Evolutionary conservation across 2,113 vertebrate species (phyloP), one percentile per base, ranked within the genome.

Genomic region (Addax nasomaculatus): DNA sequence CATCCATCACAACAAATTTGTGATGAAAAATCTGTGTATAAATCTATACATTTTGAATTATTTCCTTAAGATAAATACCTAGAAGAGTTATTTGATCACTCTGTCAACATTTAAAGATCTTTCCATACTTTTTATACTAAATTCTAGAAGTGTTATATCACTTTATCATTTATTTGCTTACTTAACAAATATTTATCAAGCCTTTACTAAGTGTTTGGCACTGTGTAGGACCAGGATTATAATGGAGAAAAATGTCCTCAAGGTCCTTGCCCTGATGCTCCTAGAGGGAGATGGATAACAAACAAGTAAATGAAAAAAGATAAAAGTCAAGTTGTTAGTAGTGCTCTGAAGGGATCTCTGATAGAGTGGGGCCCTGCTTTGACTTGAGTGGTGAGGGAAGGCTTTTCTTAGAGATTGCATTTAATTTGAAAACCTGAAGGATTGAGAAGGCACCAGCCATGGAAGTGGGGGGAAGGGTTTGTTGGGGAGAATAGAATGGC

Each of bases 61-160:
- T 53, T 58, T 95, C 16, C 58, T 76, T 88, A 88, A 90, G 27
- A 55, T 62, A 95, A 90, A 60, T 96, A 89, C 30, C 39, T 67
- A 60, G 67, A 83, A 73, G 60, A 95, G 85, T 67, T 81, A 86
- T 98, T 90, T 88, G 64, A 62, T 39, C 45, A 67, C 4, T 89
- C 39, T 79, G 30, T 83, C 51, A 85, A 10, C 76, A 95, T 93
- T 96, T 81, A 96, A 96, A 89, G 58, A 36, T 78, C 73, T 83
- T 93, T 89, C 83, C n/a, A 60, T 79, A 76, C 7, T 64, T 64
- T 27, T 51, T 84, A 88, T 76, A 51, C 21, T 39, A 84, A 85
- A n/a, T 81, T 39, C 47, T 27, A 85, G 47, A 91, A 95, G 39
- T 67, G 15, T 92, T 92, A 25, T 53, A 58, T 86, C 29, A 79